Evolutionary conservation across 37 sponge, comb jelly and placozoan species (phyloP).

Genomic region (Cladorhizidae sp.): DNA sequence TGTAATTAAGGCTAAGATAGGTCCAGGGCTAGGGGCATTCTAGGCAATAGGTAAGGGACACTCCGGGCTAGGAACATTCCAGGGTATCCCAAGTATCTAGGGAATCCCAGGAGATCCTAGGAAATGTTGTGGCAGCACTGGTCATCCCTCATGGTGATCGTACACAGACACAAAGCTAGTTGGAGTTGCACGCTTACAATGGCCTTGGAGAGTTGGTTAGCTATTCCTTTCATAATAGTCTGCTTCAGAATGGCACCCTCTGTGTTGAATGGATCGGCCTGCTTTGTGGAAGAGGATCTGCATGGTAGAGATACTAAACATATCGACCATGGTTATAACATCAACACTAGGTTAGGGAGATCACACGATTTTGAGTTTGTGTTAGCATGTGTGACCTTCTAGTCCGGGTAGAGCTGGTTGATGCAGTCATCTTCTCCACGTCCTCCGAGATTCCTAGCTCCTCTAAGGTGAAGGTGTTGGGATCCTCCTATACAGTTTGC

Average conservation of each 20-base stretch:
- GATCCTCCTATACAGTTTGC: background rate
- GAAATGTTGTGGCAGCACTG: no score
- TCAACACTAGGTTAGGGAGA: background rate
- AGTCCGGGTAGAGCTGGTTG: background rate
- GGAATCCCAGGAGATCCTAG: no score
- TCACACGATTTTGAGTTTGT: constrained; percentile 2
- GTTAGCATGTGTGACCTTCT: no score
- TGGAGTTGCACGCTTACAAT: constrained; percentile 48
- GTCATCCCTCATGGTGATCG: no score
- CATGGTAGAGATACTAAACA: background rate
- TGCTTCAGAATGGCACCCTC: constrained; percentile 65
- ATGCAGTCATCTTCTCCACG: background rate
- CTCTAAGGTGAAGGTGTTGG: constrained; percentile 33
- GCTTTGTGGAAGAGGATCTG: background rate
- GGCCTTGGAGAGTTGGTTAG: constrained; percentile 63
- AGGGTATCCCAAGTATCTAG: no score
- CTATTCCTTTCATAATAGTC: constrained; percentile 46
- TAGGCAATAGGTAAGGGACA: no score
- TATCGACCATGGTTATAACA: background rate
- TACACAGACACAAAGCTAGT: no score
- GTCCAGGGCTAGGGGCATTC: no score
- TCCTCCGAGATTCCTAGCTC: constrained; percentile 37
- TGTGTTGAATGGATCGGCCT: background rate
- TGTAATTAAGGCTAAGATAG: no score
- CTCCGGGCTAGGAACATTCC: background rate